A percentile compares a stretch with the other conserved stretches of the same genome.
Conservation (phyloP, 2,797 vertebrate genomes). For the Pangasius mekongensis region DNA sequence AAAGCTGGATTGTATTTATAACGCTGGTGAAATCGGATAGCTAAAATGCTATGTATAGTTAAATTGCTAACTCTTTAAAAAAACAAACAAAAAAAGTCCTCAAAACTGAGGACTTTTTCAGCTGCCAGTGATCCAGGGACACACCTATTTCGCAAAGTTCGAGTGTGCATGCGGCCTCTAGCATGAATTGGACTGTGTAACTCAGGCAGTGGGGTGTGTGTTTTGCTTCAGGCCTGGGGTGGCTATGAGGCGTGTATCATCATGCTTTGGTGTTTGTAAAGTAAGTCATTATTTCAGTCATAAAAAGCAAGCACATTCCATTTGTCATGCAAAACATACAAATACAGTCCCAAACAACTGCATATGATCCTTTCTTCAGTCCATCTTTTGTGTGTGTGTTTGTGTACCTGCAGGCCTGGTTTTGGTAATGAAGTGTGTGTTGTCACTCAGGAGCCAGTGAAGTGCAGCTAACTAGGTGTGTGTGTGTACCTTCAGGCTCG, state of each 20-base stretch:
- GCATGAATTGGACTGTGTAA: background rate
- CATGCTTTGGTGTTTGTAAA: conserved; percentile 24
- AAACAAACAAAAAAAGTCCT: too few species aligned
- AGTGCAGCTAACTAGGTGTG: conserved; percentile 27
- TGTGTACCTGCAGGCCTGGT: background rate
- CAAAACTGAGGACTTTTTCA: background rate
- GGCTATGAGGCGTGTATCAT: conserved; percentile 43
- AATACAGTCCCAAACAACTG: background rate
- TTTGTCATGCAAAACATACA: background rate
- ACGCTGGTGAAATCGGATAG: background rate
- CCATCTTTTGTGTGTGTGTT: background rate
- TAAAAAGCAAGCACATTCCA: conserved; percentile 15
- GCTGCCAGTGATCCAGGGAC: background rate
- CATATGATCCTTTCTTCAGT: background rate
- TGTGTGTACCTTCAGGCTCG: conserved; percentile 84
- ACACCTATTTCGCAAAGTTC: background rate
- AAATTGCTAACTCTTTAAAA: background rate
- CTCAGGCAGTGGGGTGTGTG: background rate
- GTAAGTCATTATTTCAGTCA: background rate
- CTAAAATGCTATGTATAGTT: background rate
- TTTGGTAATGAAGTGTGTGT: background rate
- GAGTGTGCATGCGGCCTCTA: background rate
- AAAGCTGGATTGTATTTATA: background rate
- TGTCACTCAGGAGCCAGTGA: background rate
- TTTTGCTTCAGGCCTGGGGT: conserved; percentile 19